phyloP scores from a whole-genome alignment of 2,888 invertebrate species.

The Mesorhabditis sp. region DNA sequence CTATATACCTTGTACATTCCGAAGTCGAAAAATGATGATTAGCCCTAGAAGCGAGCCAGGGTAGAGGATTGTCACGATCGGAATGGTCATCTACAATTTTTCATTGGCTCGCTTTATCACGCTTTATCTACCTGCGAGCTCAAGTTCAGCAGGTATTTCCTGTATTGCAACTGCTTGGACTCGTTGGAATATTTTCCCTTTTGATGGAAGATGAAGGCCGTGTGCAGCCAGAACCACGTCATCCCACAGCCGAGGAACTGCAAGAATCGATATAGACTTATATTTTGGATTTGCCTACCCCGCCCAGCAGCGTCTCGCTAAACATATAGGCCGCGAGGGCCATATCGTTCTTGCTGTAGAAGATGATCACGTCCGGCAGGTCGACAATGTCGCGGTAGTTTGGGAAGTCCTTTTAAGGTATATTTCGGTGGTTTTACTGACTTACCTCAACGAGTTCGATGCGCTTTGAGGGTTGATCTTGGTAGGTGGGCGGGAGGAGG shows the following conservation, averaged over 20 bases:
- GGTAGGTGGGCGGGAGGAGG: background rate
- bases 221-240: background rate
- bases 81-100: background rate
- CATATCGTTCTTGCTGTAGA: background rate
- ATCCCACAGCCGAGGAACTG: background rate
- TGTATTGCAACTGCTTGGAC: conserved; percentile 1
- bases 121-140: conserved; percentile 1
- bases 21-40: conserved; percentile 1
- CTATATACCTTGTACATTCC: background rate
- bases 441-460: background rate
- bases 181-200: background rate
- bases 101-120: background rate
- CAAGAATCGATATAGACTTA: background rate
- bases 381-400: too few species aligned
- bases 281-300: background rate
- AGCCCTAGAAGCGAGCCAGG: conserved; percentile 1
- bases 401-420: too few species aligned
- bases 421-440: background rate
- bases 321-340: background rate
- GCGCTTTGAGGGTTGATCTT: background rate
- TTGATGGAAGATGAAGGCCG: background rate
- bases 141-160: conserved; percentile 1
- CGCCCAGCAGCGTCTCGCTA: background rate
- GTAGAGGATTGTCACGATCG: background rate
- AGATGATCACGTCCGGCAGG: background rate